Percentiles rank a stretch among this genome's conserved stretches.
phyloP scores from a whole-genome alignment of 2,888 invertebrate species.

The Dioctria rufipes region DNA sequence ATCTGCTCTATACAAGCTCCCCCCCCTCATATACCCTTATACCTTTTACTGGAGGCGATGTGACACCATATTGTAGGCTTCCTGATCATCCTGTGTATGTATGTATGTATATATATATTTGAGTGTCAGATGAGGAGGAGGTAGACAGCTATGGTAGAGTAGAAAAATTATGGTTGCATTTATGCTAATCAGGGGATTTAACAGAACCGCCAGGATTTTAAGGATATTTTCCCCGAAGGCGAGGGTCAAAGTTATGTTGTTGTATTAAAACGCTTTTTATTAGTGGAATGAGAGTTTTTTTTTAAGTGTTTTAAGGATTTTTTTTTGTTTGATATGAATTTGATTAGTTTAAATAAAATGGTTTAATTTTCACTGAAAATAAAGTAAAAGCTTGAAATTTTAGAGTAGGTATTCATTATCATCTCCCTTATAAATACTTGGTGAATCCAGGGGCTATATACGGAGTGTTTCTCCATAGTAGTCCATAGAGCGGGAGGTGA shows the following conservation, averaged over 20 bases:
- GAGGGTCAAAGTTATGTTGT: not conserved
- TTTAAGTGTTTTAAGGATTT: too few species aligned
- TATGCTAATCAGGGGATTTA: conserved; percentile 18
- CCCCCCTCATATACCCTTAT: not conserved
- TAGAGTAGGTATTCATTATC: too few species aligned
- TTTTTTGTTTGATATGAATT: too few species aligned
- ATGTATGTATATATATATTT: not conserved
- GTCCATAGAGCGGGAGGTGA: too few species aligned
- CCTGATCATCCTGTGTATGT: not conserved
- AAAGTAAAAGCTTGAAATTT: too few species aligned
- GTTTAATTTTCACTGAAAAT: too few species aligned
- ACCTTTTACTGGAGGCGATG: not conserved
- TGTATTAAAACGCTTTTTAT: conserved; percentile 7
- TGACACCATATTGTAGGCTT: not conserved
- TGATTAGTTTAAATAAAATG: too few species aligned
- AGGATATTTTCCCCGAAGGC: not conserved
- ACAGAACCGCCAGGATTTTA: not conserved
- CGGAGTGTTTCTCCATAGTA: too few species aligned
- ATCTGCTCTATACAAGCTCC: not conserved
- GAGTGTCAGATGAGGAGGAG: not conserved
- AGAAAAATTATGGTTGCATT: conserved; percentile 24
- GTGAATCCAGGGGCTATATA: too few species aligned
- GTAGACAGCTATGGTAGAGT: not conserved
- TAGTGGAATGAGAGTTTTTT: not conserved
- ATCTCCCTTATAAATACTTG: too few species aligned